Percentiles rank a stretch among this genome's conserved stretches.
Evolutionary conservation across 2,797 vertebrate species (phyloP).

Genomic region (Sorex maritimensis): DNA sequence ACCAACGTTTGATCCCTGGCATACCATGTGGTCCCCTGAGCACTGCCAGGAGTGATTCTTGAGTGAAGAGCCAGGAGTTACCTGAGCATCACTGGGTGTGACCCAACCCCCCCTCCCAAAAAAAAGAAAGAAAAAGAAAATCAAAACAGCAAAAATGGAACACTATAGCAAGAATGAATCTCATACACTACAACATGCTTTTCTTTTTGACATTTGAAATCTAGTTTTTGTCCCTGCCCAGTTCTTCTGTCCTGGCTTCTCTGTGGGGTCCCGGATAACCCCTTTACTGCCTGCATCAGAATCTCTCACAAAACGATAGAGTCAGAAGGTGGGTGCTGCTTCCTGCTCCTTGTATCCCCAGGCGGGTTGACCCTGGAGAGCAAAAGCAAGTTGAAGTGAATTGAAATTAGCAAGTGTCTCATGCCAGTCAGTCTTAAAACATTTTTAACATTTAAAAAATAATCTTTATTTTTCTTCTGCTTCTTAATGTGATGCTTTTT

Average conservation of each 20-base stretch:
- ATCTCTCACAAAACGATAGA: not conserved
- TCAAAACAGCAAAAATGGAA: not conserved
- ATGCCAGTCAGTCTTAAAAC: not conserved
- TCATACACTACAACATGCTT: not conserved
- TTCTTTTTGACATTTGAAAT: not conserved
- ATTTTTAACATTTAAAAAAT: too few relatives aligned
- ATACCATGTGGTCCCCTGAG: too few relatives aligned
- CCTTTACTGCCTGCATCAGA: not conserved
- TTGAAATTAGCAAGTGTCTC: slow-evolving; percentile 63
- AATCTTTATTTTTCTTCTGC: not conserved
- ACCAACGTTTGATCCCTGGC: too few relatives aligned
- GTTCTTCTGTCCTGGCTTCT: not conserved
- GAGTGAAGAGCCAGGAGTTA: too few relatives aligned
- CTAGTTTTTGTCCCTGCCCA: too few relatives aligned
- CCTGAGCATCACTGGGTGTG: too few relatives aligned
- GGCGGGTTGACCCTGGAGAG: not conserved
- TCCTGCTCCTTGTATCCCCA: not conserved
- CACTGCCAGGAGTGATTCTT: too few relatives aligned
- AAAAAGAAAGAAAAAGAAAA: too few relatives aligned
- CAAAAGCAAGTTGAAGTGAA: slow-evolving; percentile 30
- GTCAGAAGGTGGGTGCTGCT: not conserved
- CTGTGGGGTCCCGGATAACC: too few relatives aligned
- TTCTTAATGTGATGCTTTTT: slow-evolving; percentile 36
- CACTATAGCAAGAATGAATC: not conserved
- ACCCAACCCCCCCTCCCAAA: too few relatives aligned